A percentile compares a stretch with the other conserved stretches of the same genome.
phyloP scores from a whole-genome alignment of 2,888 invertebrate species.

The Caenorhabditis virilis region DNA sequence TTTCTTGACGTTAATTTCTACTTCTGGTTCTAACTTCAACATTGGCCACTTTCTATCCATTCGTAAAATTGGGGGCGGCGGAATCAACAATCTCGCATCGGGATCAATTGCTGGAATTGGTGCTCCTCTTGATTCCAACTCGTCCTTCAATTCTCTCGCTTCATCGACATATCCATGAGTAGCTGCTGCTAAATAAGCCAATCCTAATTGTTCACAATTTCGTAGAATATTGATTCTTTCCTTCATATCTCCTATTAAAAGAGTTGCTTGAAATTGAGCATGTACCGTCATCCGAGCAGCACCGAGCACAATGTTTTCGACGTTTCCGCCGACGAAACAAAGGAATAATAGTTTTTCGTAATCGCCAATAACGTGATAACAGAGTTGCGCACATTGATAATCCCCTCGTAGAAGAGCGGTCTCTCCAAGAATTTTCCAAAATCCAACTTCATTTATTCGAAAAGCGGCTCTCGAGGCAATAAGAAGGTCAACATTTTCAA shows the following conservation, averaged over 20 bases:
- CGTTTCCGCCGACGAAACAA: slow-evolving; percentile 92
- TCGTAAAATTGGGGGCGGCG: slow-evolving; percentile 84
- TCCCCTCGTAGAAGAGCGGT: slow-evolving; percentile 84
- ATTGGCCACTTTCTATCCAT: slow-evolving; percentile 97
- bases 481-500: slow-evolving; percentile 98
- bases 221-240: slow-evolving; percentile 85
- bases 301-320: slow-evolving; percentile 91
- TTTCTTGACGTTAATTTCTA: too few species aligned
- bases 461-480: slow-evolving; percentile 93
- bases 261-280: slow-evolving; percentile 94
- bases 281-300: slow-evolving; percentile 91
- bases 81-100: slow-evolving; percentile 79
- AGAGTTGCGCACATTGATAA: slow-evolving; percentile 88
- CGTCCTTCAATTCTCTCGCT: slow-evolving; percentile 76
- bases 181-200: slow-evolving; percentile 91
- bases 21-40: too few species aligned
- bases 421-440: slow-evolving; percentile 93
- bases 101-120: slow-evolving; percentile 78
- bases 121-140: slow-evolving; percentile 58
- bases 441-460: slow-evolving; percentile 87
- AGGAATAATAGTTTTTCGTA: slow-evolving; percentile 97
- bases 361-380: slow-evolving; percentile 98
- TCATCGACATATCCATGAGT: slow-evolving; percentile 86
- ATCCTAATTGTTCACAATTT: slow-evolving; percentile 69
- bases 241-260: slow-evolving; percentile 87